Conservation (phyloP, 2,797 vertebrate species). For the Threskiornis aethiopicus region DNA sequence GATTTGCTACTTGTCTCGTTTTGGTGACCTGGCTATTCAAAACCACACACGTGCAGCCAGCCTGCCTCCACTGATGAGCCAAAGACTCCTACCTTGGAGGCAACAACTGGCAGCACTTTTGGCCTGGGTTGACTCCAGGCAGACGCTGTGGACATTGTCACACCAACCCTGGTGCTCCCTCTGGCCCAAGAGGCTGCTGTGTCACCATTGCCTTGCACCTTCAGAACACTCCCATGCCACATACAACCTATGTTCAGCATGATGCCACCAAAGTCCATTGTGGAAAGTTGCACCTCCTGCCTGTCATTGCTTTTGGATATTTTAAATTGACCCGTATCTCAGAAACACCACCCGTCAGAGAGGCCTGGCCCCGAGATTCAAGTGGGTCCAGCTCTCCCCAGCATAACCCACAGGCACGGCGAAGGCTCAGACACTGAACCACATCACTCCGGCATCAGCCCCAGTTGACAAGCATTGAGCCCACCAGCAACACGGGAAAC, state of each 20-base stretch:
- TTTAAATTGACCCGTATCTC: not conserved
- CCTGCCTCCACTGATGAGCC: not conserved
- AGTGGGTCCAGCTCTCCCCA: not conserved
- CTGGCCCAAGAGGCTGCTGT: not conserved
- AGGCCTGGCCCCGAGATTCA: not conserved
- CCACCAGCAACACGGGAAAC: rapidly evolving
- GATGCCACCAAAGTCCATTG: no score
- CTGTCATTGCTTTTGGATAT: not conserved
- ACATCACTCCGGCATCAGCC: not conserved
- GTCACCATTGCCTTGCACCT: not conserved
- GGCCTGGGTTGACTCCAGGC: not conserved
- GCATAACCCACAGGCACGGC: not conserved
- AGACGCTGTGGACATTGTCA: not conserved
- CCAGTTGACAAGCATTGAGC: not conserved
- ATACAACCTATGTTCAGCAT: not conserved
- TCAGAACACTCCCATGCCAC: not conserved
- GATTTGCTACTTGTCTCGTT: not conserved
- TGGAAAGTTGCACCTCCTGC: not conserved
- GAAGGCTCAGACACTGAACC: not conserved
- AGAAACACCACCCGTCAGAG: not conserved
- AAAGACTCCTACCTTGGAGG: not conserved
- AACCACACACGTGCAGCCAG: not conserved
- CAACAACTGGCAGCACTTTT: not conserved
- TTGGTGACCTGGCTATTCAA: not conserved
- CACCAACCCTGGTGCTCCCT: not conserved